Evolutionary conservation across 2,797 vertebrate genomes (phyloP).

Genomic region (Lophotriccus pileatus): DNA sequence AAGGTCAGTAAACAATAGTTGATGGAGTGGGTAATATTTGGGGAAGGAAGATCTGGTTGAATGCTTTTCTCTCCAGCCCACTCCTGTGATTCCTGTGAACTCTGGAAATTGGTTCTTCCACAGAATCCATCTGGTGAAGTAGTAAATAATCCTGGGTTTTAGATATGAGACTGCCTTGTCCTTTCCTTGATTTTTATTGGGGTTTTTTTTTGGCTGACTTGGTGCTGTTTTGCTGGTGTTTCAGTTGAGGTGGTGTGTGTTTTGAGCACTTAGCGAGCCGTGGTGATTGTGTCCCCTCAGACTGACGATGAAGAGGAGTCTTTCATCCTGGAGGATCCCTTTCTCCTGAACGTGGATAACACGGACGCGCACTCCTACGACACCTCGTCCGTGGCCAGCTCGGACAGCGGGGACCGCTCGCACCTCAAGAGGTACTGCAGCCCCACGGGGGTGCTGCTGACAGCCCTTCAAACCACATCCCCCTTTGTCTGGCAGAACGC

Average conservation of each 20-base stretch:
- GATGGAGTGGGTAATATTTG: not conserved
- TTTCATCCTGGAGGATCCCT: slow-evolving; percentile 92
- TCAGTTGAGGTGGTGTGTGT: not conserved
- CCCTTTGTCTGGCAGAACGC: not conserved
- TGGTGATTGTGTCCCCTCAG: slow-evolving; percentile 66
- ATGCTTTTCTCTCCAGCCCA: not conserved
- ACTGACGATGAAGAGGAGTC: slow-evolving; percentile 95
- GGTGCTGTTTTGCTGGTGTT: not conserved
- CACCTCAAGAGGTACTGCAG: slow-evolving; percentile 84
- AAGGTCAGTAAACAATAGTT: not conserved
- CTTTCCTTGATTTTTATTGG: not conserved
- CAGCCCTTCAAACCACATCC: not conserved
- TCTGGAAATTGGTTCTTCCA: not conserved
- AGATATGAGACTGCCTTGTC: not conserved
- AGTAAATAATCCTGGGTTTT: not conserved
- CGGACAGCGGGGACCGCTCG: slow-evolving; percentile 93
- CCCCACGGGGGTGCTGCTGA: not conserved
- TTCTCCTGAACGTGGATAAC: slow-evolving; percentile 87
- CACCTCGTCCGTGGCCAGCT: slow-evolving; percentile 95
- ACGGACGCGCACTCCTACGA: slow-evolving; percentile 93
- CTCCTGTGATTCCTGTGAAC: not conserved
- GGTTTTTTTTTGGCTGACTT: not conserved
- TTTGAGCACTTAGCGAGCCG: not conserved
- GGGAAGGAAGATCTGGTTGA: not conserved
- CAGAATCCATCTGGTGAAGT: not conserved